Conservation (phyloP, 1,140 invertebrate genomes). For the Cataglyphis hispanica region DNA sequence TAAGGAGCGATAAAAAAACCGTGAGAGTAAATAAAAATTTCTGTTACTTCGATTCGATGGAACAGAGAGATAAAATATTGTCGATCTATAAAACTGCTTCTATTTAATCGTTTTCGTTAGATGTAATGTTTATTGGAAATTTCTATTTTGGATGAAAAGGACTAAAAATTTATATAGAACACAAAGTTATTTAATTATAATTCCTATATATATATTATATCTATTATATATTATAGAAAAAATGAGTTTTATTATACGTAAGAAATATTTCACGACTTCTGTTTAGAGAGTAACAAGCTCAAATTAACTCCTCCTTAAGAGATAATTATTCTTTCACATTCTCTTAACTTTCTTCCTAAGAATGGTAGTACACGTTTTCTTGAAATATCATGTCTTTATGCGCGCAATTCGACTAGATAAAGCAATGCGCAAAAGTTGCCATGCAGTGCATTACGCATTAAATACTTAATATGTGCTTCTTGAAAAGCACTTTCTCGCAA, state of each 20-base stretch:
- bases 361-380: not conserved
- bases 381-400: not conserved
- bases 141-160: no score
- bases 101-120: not conserved
- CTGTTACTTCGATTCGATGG: not conserved
- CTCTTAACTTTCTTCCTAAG: not conserved
- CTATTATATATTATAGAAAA: no score
- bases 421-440: not conserved
- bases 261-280: no score
- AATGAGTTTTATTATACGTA: no score
- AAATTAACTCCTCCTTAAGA: not conserved
- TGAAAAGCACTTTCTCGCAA: conserved; percentile 2
- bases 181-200: no score
- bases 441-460: not conserved
- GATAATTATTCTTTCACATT: not conserved
- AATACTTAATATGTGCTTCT: conserved; percentile 21
- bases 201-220: no score
- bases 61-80: not conserved
- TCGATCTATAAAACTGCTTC: not conserved
- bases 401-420: conserved; percentile 18
- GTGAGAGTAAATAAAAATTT: not conserved
- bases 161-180: no score
- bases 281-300: no score
- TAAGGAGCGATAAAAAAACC: conserved; percentile 31
- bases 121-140: no score